phyloP scores from a whole-genome alignment of 2,888 invertebrate species.

The Eucera pruinosa region DNA sequence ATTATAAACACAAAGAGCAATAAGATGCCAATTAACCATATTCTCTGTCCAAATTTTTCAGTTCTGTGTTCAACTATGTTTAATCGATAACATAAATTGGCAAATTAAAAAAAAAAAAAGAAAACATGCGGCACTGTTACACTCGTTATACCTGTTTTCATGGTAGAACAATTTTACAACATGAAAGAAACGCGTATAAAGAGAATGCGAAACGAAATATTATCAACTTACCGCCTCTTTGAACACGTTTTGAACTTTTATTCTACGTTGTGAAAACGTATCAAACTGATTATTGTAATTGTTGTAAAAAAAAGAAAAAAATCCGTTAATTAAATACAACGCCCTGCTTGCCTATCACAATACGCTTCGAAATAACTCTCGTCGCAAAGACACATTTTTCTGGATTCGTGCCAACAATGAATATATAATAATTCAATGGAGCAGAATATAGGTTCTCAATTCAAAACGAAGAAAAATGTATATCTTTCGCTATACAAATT shows the following conservation, averaged over 20 bases:
- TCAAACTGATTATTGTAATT: neutral
- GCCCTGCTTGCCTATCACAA: neutral
- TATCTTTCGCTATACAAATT: neutral
- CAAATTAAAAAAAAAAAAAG: neutral
- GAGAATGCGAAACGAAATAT: constrained; percentile 15
- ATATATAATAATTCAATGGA: constrained; percentile 10
- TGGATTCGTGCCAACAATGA: constrained; percentile 23
- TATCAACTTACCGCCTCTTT: constrained; percentile 3
- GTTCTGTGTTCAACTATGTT: neutral
- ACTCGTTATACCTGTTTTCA: neutral
- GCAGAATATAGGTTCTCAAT: constrained; percentile 18
- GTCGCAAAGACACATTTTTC: neutral
- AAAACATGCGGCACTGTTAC: too few relatives aligned
- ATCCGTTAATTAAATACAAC: constrained; percentile 25
- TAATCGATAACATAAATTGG: too few relatives aligned
- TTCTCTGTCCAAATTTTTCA: neutral
- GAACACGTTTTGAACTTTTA: neutral
- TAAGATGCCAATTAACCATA: neutral
- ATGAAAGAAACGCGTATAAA: neutral
- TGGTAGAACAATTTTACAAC: neutral
- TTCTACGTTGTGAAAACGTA: constrained; percentile 5
- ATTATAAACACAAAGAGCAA: neutral
- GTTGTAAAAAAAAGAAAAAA: neutral
- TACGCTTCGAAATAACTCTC: neutral
- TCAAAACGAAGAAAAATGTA: constrained; percentile 2